Percentiles rank a stretch among this genome's conserved stretches.
Evolutionary conservation across 1,140 invertebrate species (phyloP).

Genomic region (Meloidogyne chitwoodi): DNA sequence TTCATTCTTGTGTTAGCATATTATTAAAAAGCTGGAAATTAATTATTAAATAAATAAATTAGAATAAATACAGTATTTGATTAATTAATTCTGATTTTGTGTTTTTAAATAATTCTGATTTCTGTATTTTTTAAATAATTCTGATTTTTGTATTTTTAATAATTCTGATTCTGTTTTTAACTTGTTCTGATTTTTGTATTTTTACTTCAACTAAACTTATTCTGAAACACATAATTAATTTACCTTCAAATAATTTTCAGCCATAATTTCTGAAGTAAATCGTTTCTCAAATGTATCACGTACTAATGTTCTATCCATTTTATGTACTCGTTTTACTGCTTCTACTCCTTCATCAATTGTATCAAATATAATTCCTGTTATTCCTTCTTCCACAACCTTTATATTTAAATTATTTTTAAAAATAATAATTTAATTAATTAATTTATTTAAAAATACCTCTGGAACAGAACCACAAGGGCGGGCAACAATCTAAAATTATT

Average conservation of each 20-base stretch:
- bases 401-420: no score
- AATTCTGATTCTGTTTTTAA: neutral
- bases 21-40: neutral
- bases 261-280: slow-evolving; percentile 20
- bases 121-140: neutral
- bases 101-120: neutral
- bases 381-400: slow-evolving; percentile 5
- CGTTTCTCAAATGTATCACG: slow-evolving; percentile 13
- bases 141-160: neutral
- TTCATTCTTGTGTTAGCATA: neutral
- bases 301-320: neutral
- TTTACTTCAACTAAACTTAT: no score
- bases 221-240: neutral
- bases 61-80: neutral
- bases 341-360: slow-evolving; percentile 6
- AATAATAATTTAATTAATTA: neutral
- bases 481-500: neutral
- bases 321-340: slow-evolving; percentile 19
- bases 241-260: slow-evolving; percentile 5
- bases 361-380: slow-evolving; percentile 21
- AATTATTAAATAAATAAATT: neutral
- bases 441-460: neutral
- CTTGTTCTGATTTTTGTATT: neutral
- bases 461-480: slow-evolving; percentile 22
- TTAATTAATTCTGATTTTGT: neutral